A percentile compares a stretch with the other conserved stretches of the same genome.
Conservation (phyloP, 2,888 invertebrate species). For the Acanthacorydalis orientalis region DNA sequence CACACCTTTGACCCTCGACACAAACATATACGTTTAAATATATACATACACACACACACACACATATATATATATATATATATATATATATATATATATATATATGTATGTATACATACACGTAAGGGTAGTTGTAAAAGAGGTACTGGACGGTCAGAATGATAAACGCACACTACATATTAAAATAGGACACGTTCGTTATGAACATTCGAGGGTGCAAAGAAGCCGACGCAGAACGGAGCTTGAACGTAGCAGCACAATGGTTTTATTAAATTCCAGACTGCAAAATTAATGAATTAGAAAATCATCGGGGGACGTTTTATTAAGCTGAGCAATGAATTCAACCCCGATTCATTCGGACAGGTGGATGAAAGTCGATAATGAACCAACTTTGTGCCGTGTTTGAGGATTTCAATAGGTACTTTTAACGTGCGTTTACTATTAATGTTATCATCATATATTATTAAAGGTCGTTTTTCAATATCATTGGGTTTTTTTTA, state of each 20-base stretch:
- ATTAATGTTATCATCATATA: no score
- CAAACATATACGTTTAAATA: no score
- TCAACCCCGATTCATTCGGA: not conserved
- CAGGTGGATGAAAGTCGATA: not conserved
- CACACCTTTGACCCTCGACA: no score
- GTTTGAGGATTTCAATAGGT: no score
- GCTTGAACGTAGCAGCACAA: not conserved
- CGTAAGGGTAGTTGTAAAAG: not conserved
- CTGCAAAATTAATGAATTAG: slow-evolving; percentile 3
- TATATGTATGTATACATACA: not conserved
- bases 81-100: no score
- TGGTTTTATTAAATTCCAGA: not conserved
- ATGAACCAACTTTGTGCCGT: no score
- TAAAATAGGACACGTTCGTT: not conserved
- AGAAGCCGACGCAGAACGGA: not conserved
- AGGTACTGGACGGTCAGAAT: not conserved
- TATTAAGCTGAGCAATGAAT: not conserved
- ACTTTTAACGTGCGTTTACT: no score
- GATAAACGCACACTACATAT: not conserved
- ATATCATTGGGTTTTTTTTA: no score
- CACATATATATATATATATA: no score
- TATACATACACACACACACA: no score
- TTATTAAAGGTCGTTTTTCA: no score
- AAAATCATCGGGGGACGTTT: slow-evolving; percentile 3
- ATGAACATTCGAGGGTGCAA: not conserved